Evolutionary conservation across 2,888 invertebrate genomes (phyloP), one percentile per base, ranked within the genome.

Genomic region (Leptinotarsa peninsularis): DNA sequence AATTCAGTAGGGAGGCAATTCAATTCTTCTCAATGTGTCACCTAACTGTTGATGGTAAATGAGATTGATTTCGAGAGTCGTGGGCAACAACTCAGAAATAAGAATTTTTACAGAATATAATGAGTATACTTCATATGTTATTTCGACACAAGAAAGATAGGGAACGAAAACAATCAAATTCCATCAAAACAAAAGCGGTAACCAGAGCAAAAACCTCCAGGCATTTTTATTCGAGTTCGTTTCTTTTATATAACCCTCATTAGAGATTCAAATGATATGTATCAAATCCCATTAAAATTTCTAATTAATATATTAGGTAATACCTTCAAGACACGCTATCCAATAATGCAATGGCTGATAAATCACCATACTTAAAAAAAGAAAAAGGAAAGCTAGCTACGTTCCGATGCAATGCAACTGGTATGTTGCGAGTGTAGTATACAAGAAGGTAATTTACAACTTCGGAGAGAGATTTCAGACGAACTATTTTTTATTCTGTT

Each of bases 251-350:
- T 63, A 63, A 63, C 63, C 63, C 33, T 63, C 63, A 63, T 63
- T 63, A 43, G 43, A 43, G 63, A 63, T 63, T 63, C 63, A 63
- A 63, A 63, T 63, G 63, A 63, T 63, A 63, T 63, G 63, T 63
- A 43, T 63, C 63, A 33, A 43, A 15, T 43, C 27, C 43, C 63
- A 63, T 63, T 63, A 63, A 63, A 63, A 63, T 63, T 63, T 43
- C 43, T 43, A 63, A 63, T 63, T 63, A 63, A 63, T 63, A 63
- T 63, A 63, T 63, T 63, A 43, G 63, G 63, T 63, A 63, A 63
- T 27, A 15, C 63, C 18, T 43, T 43, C 18, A n/a, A 33, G 63
- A 13, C 63, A 63, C 43, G 63, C 63, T 63, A 63, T 43, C 27
- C n/a, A 43, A 63, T 63, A 63, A 27, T 63, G 63, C 27, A 63